phyloP scores from a whole-genome alignment of 2,888 invertebrate genomes.

The Thymelicus lineola region DNA sequence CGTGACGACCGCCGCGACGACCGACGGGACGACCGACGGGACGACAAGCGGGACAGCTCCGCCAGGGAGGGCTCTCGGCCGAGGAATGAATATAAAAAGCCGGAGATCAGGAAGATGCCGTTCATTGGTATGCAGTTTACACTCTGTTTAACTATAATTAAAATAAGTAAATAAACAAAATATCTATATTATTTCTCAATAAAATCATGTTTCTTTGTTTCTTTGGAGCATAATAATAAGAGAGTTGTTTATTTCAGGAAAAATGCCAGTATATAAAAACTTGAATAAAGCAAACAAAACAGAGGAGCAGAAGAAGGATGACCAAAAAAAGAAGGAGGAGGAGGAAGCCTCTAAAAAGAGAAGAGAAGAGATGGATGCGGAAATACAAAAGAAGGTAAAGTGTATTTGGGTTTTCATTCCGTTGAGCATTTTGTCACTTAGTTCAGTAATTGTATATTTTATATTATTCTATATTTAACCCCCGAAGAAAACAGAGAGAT shows the following conservation, averaged over 20 bases:
- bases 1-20: constrained; percentile 33
- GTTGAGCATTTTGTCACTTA: too few species aligned
- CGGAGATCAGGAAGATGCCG: constrained; percentile 89
- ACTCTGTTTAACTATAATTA: too few species aligned
- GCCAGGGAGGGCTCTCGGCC: constrained; percentile 15
- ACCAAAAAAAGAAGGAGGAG: constrained; percentile 71
- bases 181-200: background rate
- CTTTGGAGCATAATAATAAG: too few species aligned
- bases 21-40: constrained; percentile 44
- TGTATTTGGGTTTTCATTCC: background rate
- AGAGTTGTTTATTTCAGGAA: constrained; percentile 59
- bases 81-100: constrained; percentile 60
- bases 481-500: too few species aligned
- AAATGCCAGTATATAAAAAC: constrained; percentile 91
- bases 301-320: constrained; percentile 75
- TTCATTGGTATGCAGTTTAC: constrained; percentile 87
- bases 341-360: constrained; percentile 72
- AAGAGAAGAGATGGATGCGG: constrained; percentile 82
- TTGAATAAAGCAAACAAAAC: constrained; percentile 69
- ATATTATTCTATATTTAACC: too few species aligned
- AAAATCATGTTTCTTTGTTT: too few species aligned
- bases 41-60: constrained; percentile 28
- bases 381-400: constrained; percentile 79
- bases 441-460: too few species aligned
- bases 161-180: background rate